Evolutionary conservation across 2,888 invertebrate genomes (phyloP).

Genomic region (Cyaniris semiargus): DNA sequence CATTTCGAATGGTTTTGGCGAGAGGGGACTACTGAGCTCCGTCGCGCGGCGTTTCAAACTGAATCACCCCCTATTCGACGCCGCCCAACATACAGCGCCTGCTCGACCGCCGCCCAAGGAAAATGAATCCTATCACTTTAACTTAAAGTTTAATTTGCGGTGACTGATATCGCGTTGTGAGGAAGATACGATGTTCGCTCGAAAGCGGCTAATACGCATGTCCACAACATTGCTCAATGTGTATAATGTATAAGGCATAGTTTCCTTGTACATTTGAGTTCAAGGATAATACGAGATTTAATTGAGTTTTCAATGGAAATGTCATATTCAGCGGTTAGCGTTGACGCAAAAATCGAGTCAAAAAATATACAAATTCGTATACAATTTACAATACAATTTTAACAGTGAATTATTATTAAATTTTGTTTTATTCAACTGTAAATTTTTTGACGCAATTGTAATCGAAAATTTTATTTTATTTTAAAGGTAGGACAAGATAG

Average conservation of each 20-base stretch:
- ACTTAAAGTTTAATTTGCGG: constrained; percentile 52
- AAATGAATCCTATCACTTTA: constrained; percentile 46
- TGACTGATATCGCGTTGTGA: constrained; percentile 54
- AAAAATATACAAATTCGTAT: neutral
- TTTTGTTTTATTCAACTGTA: too few species aligned
- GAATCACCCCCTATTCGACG: constrained; percentile 76
- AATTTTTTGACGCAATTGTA: neutral
- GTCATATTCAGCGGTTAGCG: neutral
- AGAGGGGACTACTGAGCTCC: constrained; percentile 66
- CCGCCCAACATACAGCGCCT: constrained; percentile 79
- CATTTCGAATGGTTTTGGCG: constrained; percentile 68
- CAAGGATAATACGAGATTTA: constrained; percentile 74
- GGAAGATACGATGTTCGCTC: constrained; percentile 74
- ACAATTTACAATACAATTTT: neutral
- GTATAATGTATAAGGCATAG: constrained; percentile 70
- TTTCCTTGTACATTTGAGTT: constrained; percentile 78
- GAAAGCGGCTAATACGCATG: constrained; percentile 78
- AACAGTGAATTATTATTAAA: too few species aligned
- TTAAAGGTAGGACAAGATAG: too few species aligned
- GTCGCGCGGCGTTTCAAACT: constrained; percentile 73
- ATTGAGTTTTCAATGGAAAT: constrained; percentile 53
- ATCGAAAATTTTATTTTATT: neutral
- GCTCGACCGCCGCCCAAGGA: constrained; percentile 56
- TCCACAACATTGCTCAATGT: constrained; percentile 73
- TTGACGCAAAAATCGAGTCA: neutral